Base-by-base conservation (phyloP, 2,113 vertebrate genomes). In the Neomonachus schauinslandi region DNA sequence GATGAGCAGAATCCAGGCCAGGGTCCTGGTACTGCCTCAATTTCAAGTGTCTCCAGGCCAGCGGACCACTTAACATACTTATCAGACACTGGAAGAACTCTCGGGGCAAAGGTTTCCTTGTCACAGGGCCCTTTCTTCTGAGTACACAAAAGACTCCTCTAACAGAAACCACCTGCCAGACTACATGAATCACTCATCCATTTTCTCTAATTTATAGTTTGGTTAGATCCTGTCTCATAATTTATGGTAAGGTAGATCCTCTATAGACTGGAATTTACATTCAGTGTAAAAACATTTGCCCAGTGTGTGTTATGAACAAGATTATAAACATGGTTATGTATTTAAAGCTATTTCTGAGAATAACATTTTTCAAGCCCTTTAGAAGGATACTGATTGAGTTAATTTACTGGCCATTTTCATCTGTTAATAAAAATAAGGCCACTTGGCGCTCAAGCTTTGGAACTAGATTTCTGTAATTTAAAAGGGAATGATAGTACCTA, bases 271-370 rank as follows among this genome's bases (percentile, higher is more conserved):
- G 71, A 89, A 51, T 67, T 76, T 79, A 69, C 9, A 6, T 81
- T 76, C 31, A 67, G 1, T 63, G 9, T 97, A 63, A 88, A 87
- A 95, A 42, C 46, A 53, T 53, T 94, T 81, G 63, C 72, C 53
- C 89, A 39, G 33, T 3, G 42, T 69, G 16, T 67, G 31, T 79
- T 93, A 49, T 7, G 61, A 95, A 67, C 31, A 61, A 72, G 36
- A 72, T 79, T 88, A 5, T 72, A 71, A 65, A 13, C 15, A 55
- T 76, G 31, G 24, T 4, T 94, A 63, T 15, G 7, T 85, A 57
- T 55, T 72, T 67, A 87, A 93, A 89, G 46, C 46, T 90, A 36
- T 36, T 83, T 97, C 31, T 90, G 55, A 97, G 85, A 87, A 49
- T 63, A 74, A 36, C 9, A 63, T 46, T 95, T 84, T 88, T 61